These are phyloP conservation scores for Malacoctenus gilli DNA, from an alignment of 2,797 vertebrate species.

Conservation along the genomic window DNA sequence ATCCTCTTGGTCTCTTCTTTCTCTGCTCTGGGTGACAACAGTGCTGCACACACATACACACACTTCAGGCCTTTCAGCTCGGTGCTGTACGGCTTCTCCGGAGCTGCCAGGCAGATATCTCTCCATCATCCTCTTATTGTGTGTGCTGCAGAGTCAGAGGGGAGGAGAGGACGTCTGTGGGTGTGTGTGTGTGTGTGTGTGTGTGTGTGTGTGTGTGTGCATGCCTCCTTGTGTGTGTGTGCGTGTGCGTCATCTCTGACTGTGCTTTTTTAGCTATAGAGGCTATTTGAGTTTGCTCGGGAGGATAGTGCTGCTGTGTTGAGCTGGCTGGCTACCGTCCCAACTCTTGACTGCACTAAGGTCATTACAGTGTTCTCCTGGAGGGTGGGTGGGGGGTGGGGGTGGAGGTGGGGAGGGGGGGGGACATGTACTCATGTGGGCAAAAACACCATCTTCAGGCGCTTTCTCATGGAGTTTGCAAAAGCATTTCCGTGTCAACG, in stretches of 20 bases:
- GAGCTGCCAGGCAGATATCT: constrained; percentile 61
- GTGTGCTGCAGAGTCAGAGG: constrained; percentile 38
- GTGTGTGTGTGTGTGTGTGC: constrained; percentile 25
- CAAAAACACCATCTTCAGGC: constrained; percentile 45
- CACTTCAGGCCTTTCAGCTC: constrained; percentile 44
- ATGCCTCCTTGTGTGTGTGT: background rate
- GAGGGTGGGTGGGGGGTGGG: constrained; percentile 18
- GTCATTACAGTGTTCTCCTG: constrained; percentile 63
- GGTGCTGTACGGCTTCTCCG: constrained; percentile 29
- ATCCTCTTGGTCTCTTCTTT: background rate
- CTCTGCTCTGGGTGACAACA: constrained; percentile 3
- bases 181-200: constrained; percentile 25
- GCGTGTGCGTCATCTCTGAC: constrained; percentile 58
- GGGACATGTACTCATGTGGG: constrained; percentile 36
- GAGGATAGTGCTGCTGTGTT: constrained; percentile 52
- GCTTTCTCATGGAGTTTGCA: constrained; percentile 28
- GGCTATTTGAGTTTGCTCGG: constrained; percentile 57
- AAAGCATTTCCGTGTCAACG: background rate
- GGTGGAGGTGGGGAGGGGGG: background rate
- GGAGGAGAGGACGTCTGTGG: background rate
- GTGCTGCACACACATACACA: constrained; percentile 21
- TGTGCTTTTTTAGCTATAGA: constrained; percentile 36
- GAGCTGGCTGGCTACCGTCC: constrained; percentile 72
- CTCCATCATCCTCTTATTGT: constrained; percentile 62
- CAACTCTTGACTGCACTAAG: constrained; percentile 55